Evolutionary conservation across 2,113 vertebrate species (phyloP), one percentile per base, ranked within the genome.

Genomic region (Ancistrus triradiatus): DNA sequence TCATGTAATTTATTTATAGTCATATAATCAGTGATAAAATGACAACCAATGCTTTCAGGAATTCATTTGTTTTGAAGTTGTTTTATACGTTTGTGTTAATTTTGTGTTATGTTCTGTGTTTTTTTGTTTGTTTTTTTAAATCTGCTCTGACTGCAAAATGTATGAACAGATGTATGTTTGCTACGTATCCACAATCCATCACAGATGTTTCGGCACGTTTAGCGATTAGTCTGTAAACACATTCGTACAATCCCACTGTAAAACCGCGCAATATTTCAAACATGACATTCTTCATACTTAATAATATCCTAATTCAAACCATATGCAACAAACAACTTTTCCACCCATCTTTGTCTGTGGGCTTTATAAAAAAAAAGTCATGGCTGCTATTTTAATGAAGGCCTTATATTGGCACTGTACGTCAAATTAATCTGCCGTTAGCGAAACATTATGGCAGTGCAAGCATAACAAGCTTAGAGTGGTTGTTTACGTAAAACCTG

Each of bases 41-140:
- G n/a, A n/a, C n/a, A n/a, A n/a, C n/a, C n/a, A n/a, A n/a, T n/a
- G n/a, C n/a, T n/a, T n/a, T n/a, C n/a, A n/a, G n/a, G n/a, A n/a
- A n/a, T n/a, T n/a, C n/a, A n/a, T n/a, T n/a, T n/a, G n/a, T n/a
- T n/a, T n/a, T n/a, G n/a, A n/a, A n/a, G n/a, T n/a, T n/a, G n/a
- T n/a, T n/a, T n/a, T n/a, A n/a, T n/a, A n/a, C n/a, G n/a, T 35
- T 56, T 43, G 15, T 35, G 22, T 62, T 44, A 25, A 7, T 22
- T 28, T 64, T 22, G 18, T 21, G 8, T 63, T 58, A n/a, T 61
- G 18, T 60, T 25, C n/a, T 6, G n/a, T 62, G 35, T n/a, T 19
- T 47, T 9, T 25, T 38, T 2, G 7, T 55, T 48, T 15, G n/a
- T 59, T 11, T 35, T 37, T 6, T 47, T 8, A n/a, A n/a, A 7